phyloP scores from a whole-genome alignment of 2,888 invertebrate genomes.

The Cataglyphis rosenhaueri region DNA sequence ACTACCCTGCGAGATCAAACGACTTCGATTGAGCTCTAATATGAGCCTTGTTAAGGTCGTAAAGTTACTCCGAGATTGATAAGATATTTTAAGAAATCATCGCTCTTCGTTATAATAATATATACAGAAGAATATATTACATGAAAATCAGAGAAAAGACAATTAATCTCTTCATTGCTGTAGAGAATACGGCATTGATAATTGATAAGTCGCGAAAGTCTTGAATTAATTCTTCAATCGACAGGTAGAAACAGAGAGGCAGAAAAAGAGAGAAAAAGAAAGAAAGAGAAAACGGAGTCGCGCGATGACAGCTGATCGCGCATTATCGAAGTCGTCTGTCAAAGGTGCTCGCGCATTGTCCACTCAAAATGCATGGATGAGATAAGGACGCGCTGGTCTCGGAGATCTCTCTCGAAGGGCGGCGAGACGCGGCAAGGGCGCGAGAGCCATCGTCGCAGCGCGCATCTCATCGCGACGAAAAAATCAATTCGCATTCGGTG shows the following conservation, averaged over 20 bases:
- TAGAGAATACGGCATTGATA: not conserved
- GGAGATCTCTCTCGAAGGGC: slow-evolving; percentile 55
- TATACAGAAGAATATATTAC: not conserved
- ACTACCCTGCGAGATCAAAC: not conserved
- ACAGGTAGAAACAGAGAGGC: not conserved
- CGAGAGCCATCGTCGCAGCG: slow-evolving; percentile 40
- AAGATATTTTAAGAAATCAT: not conserved
- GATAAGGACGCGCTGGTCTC: slow-evolving; percentile 45
- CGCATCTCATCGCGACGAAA: slow-evolving; percentile 71
- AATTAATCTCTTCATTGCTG: not conserved
- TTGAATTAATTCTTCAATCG: slow-evolving; percentile 22
- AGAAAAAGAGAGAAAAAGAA: not conserved
- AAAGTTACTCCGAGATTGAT: not conserved
- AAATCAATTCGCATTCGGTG: slow-evolving; percentile 75
- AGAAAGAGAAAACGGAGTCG: not conserved
- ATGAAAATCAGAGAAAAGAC: not conserved
- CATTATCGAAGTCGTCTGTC: slow-evolving; percentile 31
- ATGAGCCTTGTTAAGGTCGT: not conserved
- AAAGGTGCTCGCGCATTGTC: slow-evolving; percentile 28
- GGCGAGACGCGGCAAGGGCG: slow-evolving; percentile 33
- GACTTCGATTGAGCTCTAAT: not conserved
- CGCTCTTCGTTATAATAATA: not conserved
- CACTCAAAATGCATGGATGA: slow-evolving; percentile 47
- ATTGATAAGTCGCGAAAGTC: slow-evolving; percentile 19
- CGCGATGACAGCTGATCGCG: slow-evolving; percentile 54